phyloP scores from a whole-genome alignment of 2,797 vertebrate genomes.

The Erithacus rubecula region DNA sequence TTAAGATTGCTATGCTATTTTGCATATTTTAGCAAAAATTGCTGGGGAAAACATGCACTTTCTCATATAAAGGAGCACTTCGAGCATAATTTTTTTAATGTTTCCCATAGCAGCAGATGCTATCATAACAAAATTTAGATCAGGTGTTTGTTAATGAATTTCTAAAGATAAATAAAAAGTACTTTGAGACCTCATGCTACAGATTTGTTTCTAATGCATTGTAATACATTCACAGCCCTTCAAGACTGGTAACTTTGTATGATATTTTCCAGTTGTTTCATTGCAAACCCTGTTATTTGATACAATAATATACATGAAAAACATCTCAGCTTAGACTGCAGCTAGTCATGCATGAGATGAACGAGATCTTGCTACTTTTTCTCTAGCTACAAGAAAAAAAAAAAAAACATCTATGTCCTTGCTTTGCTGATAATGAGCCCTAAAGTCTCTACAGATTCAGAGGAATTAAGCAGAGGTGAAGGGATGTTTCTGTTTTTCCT shows the following conservation, averaged over 20 bases:
- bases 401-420: not conserved
- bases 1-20: not conserved
- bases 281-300: not conserved
- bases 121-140: not conserved
- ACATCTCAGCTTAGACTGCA: not conserved
- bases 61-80: not conserved
- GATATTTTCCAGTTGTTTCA: not conserved
- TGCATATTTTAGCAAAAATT: not conserved
- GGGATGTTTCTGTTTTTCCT: not conserved
- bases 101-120: not conserved
- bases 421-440: not conserved
- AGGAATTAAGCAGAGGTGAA: not conserved
- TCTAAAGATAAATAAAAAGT: constrained; percentile 9
- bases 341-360: not conserved
- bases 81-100: not conserved
- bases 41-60: not conserved
- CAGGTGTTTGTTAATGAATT: not conserved
- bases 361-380: not conserved
- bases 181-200: not conserved
- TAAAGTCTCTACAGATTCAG: not conserved
- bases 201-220: not conserved
- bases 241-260: not conserved
- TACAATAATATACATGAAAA: not conserved
- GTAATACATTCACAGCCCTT: not conserved
- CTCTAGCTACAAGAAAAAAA: not conserved